These are phyloP conservation scores for Phymorhynchus buccinoides DNA, from an alignment of 1,140 invertebrate species.

Conservation along the genomic window DNA sequence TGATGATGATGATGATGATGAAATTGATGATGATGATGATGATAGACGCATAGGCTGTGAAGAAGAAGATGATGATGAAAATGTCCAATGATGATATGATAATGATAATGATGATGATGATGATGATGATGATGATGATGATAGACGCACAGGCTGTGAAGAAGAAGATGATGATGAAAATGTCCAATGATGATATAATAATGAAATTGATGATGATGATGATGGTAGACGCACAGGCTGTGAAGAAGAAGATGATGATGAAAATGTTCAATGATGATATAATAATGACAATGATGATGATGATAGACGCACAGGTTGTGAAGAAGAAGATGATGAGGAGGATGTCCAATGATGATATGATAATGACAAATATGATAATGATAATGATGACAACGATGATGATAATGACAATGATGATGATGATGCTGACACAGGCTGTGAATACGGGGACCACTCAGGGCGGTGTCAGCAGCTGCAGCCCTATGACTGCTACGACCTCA, in stretches of 20 bases:
- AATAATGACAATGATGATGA: not conserved
- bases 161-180: not conserved
- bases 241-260: not conserved
- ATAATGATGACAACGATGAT: not conserved
- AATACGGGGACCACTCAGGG: slow-evolving; percentile 63
- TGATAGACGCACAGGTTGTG: not conserved
- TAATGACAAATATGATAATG: not conserved
- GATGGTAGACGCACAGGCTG: no score
- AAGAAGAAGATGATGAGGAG: not conserved
- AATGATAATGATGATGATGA: not conserved
- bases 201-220: slow-evolving; percentile 5
- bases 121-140: not conserved
- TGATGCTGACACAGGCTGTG: slow-evolving; percentile 55
- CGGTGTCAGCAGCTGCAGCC: slow-evolving; percentile 58
- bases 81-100: not conserved
- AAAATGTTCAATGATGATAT: not conserved
- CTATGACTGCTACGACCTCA: slow-evolving; percentile 59
- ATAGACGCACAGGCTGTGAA: not conserved
- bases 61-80: not conserved
- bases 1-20: not conserved
- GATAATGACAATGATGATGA: not conserved
- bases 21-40: not conserved
- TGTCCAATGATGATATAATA: not conserved
- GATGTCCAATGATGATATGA: not conserved
- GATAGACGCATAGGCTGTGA: not conserved